These are phyloP conservation scores for Crypturellus tataupa DNA, from an alignment of 2,797 vertebrate genomes.

Conservation along the genomic window DNA sequence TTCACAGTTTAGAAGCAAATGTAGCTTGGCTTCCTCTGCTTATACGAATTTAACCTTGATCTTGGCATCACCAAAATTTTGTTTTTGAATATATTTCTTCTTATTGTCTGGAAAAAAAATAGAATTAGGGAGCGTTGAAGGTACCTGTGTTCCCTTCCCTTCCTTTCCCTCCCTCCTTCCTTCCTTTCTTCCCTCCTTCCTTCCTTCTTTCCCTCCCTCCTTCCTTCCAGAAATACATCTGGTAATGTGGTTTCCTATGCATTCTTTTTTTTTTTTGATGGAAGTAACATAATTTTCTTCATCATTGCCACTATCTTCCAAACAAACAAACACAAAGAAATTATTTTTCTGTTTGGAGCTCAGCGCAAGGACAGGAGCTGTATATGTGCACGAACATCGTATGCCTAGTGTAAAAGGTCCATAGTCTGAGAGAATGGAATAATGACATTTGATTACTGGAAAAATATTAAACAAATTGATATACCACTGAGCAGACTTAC, in stretches of 20 bases:
- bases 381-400: background rate
- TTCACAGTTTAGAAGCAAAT: background rate
- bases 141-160: background rate
- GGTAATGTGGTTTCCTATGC: rapidly evolving
- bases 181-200: background rate
- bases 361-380: background rate
- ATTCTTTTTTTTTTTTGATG: background rate
- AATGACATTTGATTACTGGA: background rate
- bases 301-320: background rate
- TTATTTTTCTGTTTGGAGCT: background rate
- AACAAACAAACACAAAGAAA: conserved; percentile 23
- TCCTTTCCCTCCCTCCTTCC: background rate
- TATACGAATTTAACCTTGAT: background rate
- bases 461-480: conserved; percentile 14
- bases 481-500: background rate
- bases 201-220: background rate
- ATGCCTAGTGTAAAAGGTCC: background rate
- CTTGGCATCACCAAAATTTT: background rate
- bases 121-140: background rate
- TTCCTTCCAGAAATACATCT: background rate
- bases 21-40: background rate
- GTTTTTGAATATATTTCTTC: background rate
- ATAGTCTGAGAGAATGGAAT: background rate
- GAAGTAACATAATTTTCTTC: background rate
- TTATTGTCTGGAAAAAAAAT: background rate